A percentile compares a stretch with the other conserved stretches of the same genome.
These are phyloP conservation scores for Temnothorax unifasciatus DNA, from an alignment of 2,888 invertebrate species.

Conservation along the genomic window DNA sequence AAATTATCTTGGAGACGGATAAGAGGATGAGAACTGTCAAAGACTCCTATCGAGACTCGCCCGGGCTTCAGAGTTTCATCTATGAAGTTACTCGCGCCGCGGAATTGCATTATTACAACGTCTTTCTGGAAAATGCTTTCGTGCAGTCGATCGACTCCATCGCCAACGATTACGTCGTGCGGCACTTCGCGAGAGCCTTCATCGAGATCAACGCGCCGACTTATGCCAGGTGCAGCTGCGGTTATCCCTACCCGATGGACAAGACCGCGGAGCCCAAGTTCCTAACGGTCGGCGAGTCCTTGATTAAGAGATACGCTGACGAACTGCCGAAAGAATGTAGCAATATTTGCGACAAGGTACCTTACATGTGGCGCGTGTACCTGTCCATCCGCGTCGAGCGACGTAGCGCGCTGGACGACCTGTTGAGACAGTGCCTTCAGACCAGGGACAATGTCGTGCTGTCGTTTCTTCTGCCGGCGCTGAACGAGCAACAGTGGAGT, in stretches of 20 bases:
- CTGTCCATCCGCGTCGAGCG: slow-evolving; percentile 87
- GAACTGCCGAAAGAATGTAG: slow-evolving; percentile 86
- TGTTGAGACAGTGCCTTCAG: slow-evolving; percentile 88
- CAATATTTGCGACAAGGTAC: slow-evolving; percentile 88
- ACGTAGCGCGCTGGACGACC: slow-evolving; percentile 83
- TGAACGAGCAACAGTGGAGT: slow-evolving; percentile 89
- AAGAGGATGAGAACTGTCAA: slow-evolving; percentile 73
- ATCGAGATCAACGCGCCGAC: slow-evolving; percentile 87
- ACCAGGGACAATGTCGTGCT: slow-evolving; percentile 88
- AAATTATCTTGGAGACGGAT: slow-evolving; percentile 72
- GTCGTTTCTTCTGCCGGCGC: slow-evolving; percentile 87
- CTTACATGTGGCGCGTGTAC: slow-evolving; percentile 89
- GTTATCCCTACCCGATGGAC: slow-evolving; percentile 88
- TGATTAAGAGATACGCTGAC: slow-evolving; percentile 87
- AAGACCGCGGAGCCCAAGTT: slow-evolving; percentile 86
- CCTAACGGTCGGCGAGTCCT: slow-evolving; percentile 88
- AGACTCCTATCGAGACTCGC: slow-evolving; percentile 73
- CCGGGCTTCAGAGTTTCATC: slow-evolving; percentile 76
- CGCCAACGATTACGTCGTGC: slow-evolving; percentile 71
- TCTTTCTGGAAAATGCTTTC: slow-evolving; percentile 78
- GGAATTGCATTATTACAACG: slow-evolving; percentile 81
- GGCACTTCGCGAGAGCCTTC: slow-evolving; percentile 87
- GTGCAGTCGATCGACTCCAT: slow-evolving; percentile 71
- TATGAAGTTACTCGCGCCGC: slow-evolving; percentile 80
- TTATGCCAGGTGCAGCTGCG: slow-evolving; percentile 88